These are phyloP conservation scores for Malthinus seriepunctatus DNA, from an alignment of 2,888 invertebrate species.

Conservation along the genomic window DNA sequence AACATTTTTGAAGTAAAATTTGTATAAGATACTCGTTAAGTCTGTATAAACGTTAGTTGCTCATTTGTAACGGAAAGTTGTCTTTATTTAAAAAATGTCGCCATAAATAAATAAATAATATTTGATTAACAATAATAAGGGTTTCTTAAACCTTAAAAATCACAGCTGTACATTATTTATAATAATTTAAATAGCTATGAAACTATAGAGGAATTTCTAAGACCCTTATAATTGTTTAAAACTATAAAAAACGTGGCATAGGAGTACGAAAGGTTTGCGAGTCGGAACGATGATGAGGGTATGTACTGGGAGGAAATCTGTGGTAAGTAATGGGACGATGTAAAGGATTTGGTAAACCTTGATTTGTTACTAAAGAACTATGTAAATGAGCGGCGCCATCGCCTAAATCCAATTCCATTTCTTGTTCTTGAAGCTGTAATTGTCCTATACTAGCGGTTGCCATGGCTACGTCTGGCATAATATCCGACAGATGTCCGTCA, in stretches of 20 bases:
- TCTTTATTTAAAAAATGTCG: constrained; percentile 9
- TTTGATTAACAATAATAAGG: constrained; percentile 23
- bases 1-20: not conserved
- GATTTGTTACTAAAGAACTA: constrained; percentile 39
- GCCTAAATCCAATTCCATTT: constrained; percentile 82
- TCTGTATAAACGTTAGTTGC: not conserved
- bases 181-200: constrained; percentile 32
- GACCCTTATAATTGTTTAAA: constrained; percentile 27
- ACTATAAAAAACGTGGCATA: constrained; percentile 45
- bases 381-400: constrained; percentile 77
- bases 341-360: constrained; percentile 41
- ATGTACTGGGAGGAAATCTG: constrained; percentile 48
- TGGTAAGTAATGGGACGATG: constrained; percentile 45
- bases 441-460: constrained; percentile 76
- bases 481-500: constrained; percentile 75
- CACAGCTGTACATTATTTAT: constrained; percentile 37
- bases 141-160: constrained; percentile 32
- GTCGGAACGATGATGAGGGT: constrained; percentile 41
- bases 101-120: constrained; percentile 12
- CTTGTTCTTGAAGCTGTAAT: constrained; percentile 65
- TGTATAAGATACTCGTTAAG: constrained; percentile 1
- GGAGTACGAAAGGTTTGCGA: constrained; percentile 39
- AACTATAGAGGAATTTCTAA: constrained; percentile 22
- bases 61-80: constrained; percentile 1
- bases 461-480: constrained; percentile 94